These are phyloP conservation scores for Coenonympha arcania DNA, from an alignment of 2,888 invertebrate genomes.

Conservation along the genomic window DNA sequence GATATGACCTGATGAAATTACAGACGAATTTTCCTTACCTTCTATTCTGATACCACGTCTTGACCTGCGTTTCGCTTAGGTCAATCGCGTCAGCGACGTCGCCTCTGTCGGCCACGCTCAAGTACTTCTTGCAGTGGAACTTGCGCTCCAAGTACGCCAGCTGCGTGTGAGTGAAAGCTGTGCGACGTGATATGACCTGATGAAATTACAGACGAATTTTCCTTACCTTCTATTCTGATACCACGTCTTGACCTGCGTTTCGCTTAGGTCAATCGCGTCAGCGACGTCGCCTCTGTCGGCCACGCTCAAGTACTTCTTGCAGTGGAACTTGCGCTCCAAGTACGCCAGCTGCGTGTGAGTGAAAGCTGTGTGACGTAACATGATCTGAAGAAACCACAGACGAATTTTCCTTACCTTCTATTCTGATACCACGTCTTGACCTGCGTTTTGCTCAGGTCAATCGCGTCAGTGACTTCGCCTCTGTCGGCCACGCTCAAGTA, in stretches of 20 bases:
- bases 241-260: conserved; percentile 98
- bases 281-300: conserved; percentile 95
- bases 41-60: conserved; percentile 95
- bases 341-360: conserved; percentile 95
- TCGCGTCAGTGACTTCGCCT: conserved; percentile 91
- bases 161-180: conserved; percentile 96
- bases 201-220: no score
- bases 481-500: conserved; percentile 94
- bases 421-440: conserved; percentile 98
- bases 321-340: conserved; percentile 91
- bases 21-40: conserved; percentile 74
- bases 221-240: conserved; percentile 90
- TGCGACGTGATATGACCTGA: no score
- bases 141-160: conserved; percentile 94
- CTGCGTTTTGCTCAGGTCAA: conserved; percentile 93
- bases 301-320: conserved; percentile 94
- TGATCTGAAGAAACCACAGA: no score
- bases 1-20: no score
- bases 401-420: conserved; percentile 76
- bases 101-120: conserved; percentile 93
- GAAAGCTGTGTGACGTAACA: conserved; percentile 92
- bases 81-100: conserved; percentile 93
- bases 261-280: conserved; percentile 89
- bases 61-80: conserved; percentile 94
- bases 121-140: conserved; percentile 94